A percentile compares a stretch with the other conserved stretches of the same genome.
These are phyloP conservation scores for Xiphydria camelus DNA, from an alignment of 2,888 invertebrate genomes.

Conservation along the genomic window DNA sequence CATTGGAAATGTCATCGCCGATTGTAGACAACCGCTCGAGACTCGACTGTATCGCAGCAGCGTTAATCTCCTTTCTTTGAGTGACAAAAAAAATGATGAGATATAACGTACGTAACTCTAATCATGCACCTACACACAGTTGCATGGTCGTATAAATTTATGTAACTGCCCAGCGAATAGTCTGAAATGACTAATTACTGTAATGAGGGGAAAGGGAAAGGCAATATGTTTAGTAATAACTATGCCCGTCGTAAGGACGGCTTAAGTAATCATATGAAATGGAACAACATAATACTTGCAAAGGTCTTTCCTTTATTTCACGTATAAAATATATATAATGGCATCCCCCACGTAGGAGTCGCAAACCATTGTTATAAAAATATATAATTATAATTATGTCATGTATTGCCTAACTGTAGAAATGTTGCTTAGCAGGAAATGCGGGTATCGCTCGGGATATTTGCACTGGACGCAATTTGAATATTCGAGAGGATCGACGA, in stretches of 20 bases:
- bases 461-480: no score
- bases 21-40: no score
- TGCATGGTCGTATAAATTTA: conserved; percentile 8
- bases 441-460: not conserved
- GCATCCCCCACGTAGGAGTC: conserved; percentile 49
- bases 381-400: conserved; percentile 32
- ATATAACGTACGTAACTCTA: no score
- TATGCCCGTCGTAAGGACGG: not conserved
- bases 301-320: conserved; percentile 47
- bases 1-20: no score
- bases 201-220: conserved; percentile 37
- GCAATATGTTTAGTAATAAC: conserved; percentile 21
- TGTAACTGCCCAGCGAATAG: conserved; percentile 20
- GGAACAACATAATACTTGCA: conserved; percentile 30
- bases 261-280: conserved; percentile 15
- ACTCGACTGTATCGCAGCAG: no score
- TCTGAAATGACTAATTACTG: conserved; percentile 34
- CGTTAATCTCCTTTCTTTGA: no score
- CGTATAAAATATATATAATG: conserved; percentile 53
- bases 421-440: conserved; percentile 7
- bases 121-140: not conserved
- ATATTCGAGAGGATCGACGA: no score
- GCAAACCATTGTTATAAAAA: conserved; percentile 49
- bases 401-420: conserved; percentile 33
- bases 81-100: no score